Evolutionary conservation across 2,113 vertebrate genomes (phyloP), one percentile per base, ranked within the genome.

Genomic region (Caranx melampygus): DNA sequence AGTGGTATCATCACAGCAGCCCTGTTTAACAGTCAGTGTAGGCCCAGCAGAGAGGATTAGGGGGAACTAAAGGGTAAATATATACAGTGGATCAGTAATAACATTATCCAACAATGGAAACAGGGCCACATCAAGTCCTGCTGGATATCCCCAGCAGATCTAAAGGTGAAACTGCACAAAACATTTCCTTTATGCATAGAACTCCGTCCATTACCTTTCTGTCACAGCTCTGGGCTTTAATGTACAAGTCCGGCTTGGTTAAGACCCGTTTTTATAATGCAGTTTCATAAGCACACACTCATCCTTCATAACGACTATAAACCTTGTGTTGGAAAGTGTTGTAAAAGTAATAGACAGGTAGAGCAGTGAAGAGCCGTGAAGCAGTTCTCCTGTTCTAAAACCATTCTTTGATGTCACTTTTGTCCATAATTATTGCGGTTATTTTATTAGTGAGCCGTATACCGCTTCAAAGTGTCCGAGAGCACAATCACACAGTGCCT

Each of bases 11-110:
- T 85, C 68, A 60, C 59, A 62, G 68, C 37, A 14, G 69, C 63
- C 26, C 64, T 57, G 6, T 52, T 90, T 79, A 42, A 75, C 72
- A 85, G 85, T 87, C 80, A 70, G 5, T n/a, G 65, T 75, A 70
- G 49, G 67, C 31, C 61, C 49, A 34, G 37, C 45, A 55, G 54
- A 67, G 54, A 79, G 75, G 79, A 85, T 83, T 87, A 87, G 51
- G 59, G 59, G 67, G 76, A 84, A 72, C 35, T 42, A 75, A 78
- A 83, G 79, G 76, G 76, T 87, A 83, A 89, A 88, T 75, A 67
- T 79, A 88, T 85, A 88, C 71, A 75, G 72, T 63, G 76, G 85
- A 74, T 81, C 1, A 14, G 64, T 77, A 82, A 83, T 88, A 78
- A 63, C 64, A 69, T 87, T 72, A 81, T 62, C 68, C 68, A 82